A percentile compares a stretch with the other conserved stretches of the same genome.
Conservation (phyloP, 2,113 vertebrate genomes). For the Martes martes region DNA sequence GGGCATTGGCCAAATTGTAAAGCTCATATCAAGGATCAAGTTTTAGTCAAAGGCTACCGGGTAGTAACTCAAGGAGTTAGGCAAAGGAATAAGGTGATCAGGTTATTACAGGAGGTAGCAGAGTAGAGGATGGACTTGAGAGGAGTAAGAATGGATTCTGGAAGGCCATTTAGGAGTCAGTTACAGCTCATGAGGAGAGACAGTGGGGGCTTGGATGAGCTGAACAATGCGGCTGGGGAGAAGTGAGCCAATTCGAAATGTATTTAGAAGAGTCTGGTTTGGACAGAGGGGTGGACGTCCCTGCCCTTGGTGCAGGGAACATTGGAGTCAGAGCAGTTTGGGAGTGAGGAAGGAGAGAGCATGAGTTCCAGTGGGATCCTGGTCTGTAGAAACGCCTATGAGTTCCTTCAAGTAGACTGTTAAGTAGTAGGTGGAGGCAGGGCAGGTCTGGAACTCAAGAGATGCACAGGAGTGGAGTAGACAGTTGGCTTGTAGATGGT, state of each 20-base stretch:
- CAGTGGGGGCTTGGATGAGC: neutral
- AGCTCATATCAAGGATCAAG: neutral
- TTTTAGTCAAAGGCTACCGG: neutral
- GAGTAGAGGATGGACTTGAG: neutral
- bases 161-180: neutral
- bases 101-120: neutral
- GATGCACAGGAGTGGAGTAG: rapidly evolving
- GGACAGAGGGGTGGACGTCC: neutral
- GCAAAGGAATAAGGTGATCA: neutral
- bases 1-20: neutral
- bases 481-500: neutral
- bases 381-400: neutral
- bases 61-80: neutral
- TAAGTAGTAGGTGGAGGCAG: rapidly evolving
- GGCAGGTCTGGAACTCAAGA: neutral
- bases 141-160: neutral
- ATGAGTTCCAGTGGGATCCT: neutral
- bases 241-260: rapidly evolving
- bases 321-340: neutral
- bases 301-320: neutral
- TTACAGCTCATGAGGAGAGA: neutral
- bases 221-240: rapidly evolving
- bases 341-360: neutral
- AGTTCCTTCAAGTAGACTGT: too few species aligned
- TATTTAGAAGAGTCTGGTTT: neutral